Base-by-base conservation (phyloP, 30 jellyfish, hydroid and myxozoan genomes). In the Mastigias papua region DNA sequence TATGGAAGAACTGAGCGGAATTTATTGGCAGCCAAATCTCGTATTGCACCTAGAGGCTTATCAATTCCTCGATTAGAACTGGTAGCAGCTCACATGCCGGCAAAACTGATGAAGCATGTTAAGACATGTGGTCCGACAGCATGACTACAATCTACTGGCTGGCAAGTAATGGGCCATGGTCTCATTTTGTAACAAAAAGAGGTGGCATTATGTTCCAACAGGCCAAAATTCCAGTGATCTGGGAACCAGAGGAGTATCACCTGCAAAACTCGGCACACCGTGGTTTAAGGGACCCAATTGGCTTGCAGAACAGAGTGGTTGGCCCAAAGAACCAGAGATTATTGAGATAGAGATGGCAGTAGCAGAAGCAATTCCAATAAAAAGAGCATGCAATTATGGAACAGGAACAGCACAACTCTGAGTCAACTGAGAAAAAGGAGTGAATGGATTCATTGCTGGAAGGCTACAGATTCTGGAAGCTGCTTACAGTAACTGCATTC, bases 111-210 rank as follows among this genome's bases (percentile, higher is more conserved):
- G 27, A 86, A 54, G 19, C 82, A 90, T 46, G 88, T 75, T 5
- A 63, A 15, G 58, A 48, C 57, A 33, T 62, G 51, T 90, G 97
- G 94, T 76, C 82, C 7, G 97, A 83, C 69, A 79, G 97, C 85
- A 67, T 88, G 48, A 58, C 89, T 1, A 86, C 82, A 8, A 74
- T 82, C 20, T 49, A 71, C 87, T 70, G 94, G 97, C 51, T 90
- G 67, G 87, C 81, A 50, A 67, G 71, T 71, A 66, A 69, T 16
- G 91, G 96, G 27, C 33, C 88, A 21, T 88, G 87, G 80, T 28
- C 75, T 17, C 79, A 71, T 64, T 90, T 34, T 65, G 97, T 90
- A 33, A 33, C 86, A 64, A 82, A 90, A 78, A 58, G 97, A 73
- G 91, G 16, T 90, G 97, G 95, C 64, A 76, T 20, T 66, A 61